Evolutionary conservation across 2,888 invertebrate species (phyloP).

Genomic region (Sesamia inferens): DNA sequence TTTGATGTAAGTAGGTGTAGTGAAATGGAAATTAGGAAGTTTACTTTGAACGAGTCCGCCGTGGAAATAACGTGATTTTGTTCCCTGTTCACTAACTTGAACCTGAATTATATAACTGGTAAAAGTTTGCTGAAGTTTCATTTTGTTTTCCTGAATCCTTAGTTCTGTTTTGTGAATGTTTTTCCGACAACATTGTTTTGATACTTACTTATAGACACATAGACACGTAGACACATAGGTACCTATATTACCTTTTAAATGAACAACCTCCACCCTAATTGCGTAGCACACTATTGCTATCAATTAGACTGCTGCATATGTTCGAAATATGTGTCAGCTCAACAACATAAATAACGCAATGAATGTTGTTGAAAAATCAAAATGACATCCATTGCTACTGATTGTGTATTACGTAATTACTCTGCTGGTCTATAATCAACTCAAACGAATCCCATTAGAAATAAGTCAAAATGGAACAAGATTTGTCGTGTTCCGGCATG

Average conservation of each 20-base stretch:
- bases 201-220: neutral
- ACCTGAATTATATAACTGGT: conserved; percentile 18
- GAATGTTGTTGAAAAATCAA: too few species aligned
- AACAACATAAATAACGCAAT: too few species aligned
- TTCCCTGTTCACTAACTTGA: conserved; percentile 17
- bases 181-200: neutral
- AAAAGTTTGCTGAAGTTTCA: conserved; percentile 20
- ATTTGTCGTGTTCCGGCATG: too few species aligned
- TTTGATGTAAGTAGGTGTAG: conserved; percentile 23
- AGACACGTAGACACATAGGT: too few species aligned
- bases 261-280: too few species aligned
- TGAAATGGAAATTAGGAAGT: conserved; percentile 70
- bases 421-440: neutral
- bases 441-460: neutral
- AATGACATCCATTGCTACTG: too few species aligned
- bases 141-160: conserved; percentile 30
- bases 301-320: too few species aligned
- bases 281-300: too few species aligned
- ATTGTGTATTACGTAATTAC: too few species aligned
- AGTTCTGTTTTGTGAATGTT: neutral
- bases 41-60: conserved; percentile 21
- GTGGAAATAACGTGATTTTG: conserved; percentile 60
- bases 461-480: conserved; percentile 11
- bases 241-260: too few species aligned
- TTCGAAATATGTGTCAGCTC: too few species aligned